Base-by-base conservation (phyloP, 1,140 invertebrate genomes). In the Akabosia matsudoensis region DNA sequence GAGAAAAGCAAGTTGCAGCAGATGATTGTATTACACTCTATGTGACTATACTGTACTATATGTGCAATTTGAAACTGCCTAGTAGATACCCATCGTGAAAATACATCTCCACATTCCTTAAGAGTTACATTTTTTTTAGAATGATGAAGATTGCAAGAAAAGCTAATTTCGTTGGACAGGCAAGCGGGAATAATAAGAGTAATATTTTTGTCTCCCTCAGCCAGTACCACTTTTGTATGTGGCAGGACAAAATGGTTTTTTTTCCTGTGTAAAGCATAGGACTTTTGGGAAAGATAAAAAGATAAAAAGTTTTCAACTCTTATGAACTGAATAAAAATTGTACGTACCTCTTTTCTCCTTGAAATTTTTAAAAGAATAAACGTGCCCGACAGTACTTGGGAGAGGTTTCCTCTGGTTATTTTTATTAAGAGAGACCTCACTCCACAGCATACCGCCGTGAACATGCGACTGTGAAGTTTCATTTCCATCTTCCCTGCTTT, bases 281-380 rank as follows among this genome's bases (percentile, higher is more conserved):
- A 76, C 80, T 74, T 78, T 70, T 33, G 80, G 80, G 80, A 79
- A 81, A 81, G 80, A 81, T 81, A 81, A 81, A 81, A 81, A 81
- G 80, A 81, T 79, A 78, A 77, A 81, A 81, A 81, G 30, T 79
- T 81, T 79, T 79, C 78, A 77, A 79, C 77, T 79, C 70, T 75
- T 26, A 77, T 79, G 76, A 78, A 78, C 24, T 16, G 7, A 61
- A 61, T 16, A 67, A 67, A 31, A 10, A 67, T 61, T 61, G n/a
- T 61, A 61, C 24, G 4, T 24, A 7, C 54, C 24, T 74, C 56
- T 31, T 54, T n/a, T n/a, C n/a, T n/a, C n/a, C n/a, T n/a, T n/a
- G n/a, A n/a, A n/a, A n/a, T n/a, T n/a, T n/a, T n/a, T n/a, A n/a
- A n/a, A n/a, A n/a, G n/a, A n/a, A n/a, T n/a, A n/a, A n/a, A n/a